These are phyloP conservation scores for Laodelphax striatellus DNA, from an alignment of 1,140 invertebrate species.

Conservation along the genomic window DNA sequence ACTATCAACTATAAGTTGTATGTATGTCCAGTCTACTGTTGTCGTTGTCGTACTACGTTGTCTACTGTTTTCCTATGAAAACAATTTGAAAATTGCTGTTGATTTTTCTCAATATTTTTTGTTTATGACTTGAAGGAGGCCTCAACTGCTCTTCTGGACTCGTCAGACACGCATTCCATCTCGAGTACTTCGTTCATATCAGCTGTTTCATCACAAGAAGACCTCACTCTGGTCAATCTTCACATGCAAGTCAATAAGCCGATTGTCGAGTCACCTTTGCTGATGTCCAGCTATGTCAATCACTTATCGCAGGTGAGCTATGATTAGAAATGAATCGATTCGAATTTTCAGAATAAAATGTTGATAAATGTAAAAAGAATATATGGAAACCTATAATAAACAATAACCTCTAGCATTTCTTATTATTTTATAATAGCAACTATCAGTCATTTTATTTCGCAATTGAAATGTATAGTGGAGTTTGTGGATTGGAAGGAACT, in stretches of 20 bases:
- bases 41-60: too few relatives aligned
- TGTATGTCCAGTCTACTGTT: too few relatives aligned
- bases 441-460: too few relatives aligned
- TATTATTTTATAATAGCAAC: background rate
- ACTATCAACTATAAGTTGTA: too few relatives aligned
- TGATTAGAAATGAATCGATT: background rate
- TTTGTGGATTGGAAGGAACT: too few relatives aligned
- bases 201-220: conserved; percentile 75
- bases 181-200: conserved; percentile 57
- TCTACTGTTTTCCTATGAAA: too few relatives aligned
- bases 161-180: conserved; percentile 55
- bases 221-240: conserved; percentile 83
- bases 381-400: background rate
- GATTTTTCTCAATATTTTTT: too few relatives aligned
- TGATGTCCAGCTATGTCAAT: conserved; percentile 90
- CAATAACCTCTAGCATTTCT: background rate
- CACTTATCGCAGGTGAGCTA: conserved; percentile 70
- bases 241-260: conserved; percentile 92
- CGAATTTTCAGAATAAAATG: too few relatives aligned
- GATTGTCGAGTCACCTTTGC: conserved; percentile 80
- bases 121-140: conserved; percentile 15
- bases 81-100: too few relatives aligned
- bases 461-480: too few relatives aligned
- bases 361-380: too few relatives aligned
- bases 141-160: conserved; percentile 30